Base-by-base conservation (phyloP, 2,113 vertebrate genomes). In the Antigone vipio region DNA sequence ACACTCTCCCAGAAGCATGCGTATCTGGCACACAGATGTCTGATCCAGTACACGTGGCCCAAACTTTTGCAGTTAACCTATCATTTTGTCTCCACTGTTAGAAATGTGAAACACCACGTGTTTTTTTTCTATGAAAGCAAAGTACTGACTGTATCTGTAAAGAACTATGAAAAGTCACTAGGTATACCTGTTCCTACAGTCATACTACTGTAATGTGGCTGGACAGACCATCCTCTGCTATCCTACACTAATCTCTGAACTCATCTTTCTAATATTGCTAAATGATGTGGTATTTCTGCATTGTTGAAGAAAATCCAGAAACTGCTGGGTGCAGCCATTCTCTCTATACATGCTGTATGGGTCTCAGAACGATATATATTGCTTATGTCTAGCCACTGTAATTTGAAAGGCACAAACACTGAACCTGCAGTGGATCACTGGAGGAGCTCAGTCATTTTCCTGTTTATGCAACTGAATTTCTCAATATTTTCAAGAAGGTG, bases 11-110 rank as follows among this genome's bases (percentile, higher is more conserved):
- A 91, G 34, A 84, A 80, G 22, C 74, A 64, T n/a, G 44, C 11
- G 1, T 78, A 85, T 92, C 93, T 95, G 93, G 79, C 67, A 68
- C 62, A 80, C 89, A 96, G 83, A 94, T 86, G 89, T 92, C 66
- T 85, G n/a, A 60, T 71, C 44, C 40, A 40, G 44, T 63, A 56
- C n/a, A 62, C 1, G 0, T 62, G 49, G 59, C 55, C 60, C n/a
- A 60, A 64, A 69, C 20, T 22, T 76, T 59, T 85, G 52, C 50
- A 88, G 44, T 75, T 88, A 71, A 71, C 58, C 53, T 44, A 32
- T 4, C 20, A 17, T 62, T 63, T 83, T 47, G 12, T 27, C 49
- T 94, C 38, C 42, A 34, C 24, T 50, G n/a, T 55, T 67, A 68
- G 34, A 76, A 34, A 63, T n/a, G 24, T 49, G 53, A 79, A 82